Conservation (phyloP, 2,113 vertebrate genomes). For the Rhinolophus sinicus region DNA sequence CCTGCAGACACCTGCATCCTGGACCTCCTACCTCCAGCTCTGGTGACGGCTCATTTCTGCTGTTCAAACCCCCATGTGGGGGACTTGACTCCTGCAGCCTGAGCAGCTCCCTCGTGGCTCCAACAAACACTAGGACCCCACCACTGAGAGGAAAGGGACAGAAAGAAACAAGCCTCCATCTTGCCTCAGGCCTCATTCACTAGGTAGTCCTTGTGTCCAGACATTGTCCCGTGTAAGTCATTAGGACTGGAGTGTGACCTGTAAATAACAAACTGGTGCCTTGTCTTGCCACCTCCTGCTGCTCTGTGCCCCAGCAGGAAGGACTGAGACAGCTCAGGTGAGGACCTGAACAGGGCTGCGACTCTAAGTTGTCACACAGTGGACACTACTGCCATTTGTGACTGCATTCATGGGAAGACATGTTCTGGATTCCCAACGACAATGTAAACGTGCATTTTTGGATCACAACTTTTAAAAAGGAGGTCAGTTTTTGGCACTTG, state of each 20-base stretch:
- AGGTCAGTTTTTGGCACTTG: neutral
- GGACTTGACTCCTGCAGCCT: too few species aligned
- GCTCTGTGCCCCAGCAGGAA: neutral
- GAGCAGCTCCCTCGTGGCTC: neutral
- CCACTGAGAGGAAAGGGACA: neutral
- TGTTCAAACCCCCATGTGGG: neutral
- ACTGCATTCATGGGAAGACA: neutral
- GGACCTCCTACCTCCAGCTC: neutral
- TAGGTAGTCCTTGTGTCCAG: neutral
- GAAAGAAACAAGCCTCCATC: neutral
- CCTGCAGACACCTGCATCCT: neutral
- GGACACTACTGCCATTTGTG: neutral
- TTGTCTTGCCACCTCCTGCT: neutral
- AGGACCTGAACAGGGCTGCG: neutral
- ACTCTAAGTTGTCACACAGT: neutral
- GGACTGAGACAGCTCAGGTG: neutral
- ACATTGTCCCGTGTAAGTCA: neutral
- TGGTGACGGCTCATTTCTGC: neutral
- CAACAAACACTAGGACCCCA: neutral
- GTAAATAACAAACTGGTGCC: neutral
- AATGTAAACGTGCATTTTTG: conserved; percentile 38
- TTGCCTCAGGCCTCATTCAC: neutral
- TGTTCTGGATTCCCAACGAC: neutral
- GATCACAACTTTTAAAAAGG: neutral
- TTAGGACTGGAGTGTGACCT: neutral